phyloP scores from a whole-genome alignment of 2,797 vertebrate species.

The Florisuga fusca region DNA sequence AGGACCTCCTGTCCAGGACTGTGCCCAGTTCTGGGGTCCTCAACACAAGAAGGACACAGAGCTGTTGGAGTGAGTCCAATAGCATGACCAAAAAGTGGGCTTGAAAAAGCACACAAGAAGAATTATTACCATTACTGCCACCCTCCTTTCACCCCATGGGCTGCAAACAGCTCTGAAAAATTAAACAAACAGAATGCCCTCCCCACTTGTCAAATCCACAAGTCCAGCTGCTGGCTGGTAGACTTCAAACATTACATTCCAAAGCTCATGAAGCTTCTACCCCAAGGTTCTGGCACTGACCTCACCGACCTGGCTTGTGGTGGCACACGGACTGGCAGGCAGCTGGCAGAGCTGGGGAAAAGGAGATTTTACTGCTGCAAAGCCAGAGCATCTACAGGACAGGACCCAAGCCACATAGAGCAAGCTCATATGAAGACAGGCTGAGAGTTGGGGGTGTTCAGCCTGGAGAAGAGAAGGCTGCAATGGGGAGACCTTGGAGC shows the following conservation, averaged over 20 bases:
- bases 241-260: background rate
- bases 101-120: background rate
- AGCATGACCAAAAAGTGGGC: fast-evolving
- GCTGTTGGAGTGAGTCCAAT: no score
- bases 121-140: background rate
- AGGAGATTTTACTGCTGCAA: background rate
- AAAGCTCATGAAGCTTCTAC: fast-evolving
- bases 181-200: background rate
- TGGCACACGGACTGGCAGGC: fast-evolving
- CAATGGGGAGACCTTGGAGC: no score
- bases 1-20: background rate
- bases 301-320: fast-evolving
- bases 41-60: no score
- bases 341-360: background rate
- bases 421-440: background rate
- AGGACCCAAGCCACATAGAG: background rate
- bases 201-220: background rate
- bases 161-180: background rate
- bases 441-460: no score
- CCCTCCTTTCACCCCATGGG: background rate
- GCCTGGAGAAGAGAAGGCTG: no score
- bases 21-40: no score
- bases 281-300: fast-evolving
- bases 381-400: background rate
- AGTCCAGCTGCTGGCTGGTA: background rate